Evolutionary conservation across 2,797 vertebrate species (phyloP).

Genomic region (Falco berigora): DNA sequence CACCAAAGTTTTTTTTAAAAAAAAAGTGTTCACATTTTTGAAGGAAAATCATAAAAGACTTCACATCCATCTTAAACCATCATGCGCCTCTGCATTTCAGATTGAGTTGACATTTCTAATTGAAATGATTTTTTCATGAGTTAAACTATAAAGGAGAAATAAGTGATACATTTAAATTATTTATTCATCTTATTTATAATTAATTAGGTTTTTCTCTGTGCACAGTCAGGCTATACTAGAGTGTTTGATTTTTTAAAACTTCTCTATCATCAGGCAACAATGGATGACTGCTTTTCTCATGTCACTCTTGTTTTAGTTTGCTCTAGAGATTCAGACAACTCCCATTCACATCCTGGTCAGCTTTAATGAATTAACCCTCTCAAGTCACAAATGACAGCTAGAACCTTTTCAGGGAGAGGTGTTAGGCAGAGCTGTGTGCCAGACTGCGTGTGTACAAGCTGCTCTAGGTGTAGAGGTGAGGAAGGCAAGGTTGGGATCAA

Average conservation of each 20-base stretch:
- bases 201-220: slow-evolving; percentile 77
- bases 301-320: slow-evolving; percentile 35
- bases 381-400: background rate
- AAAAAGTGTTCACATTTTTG: slow-evolving; percentile 32
- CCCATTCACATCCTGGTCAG: slow-evolving; percentile 29
- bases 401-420: background rate
- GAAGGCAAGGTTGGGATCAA: background rate
- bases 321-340: slow-evolving; percentile 44
- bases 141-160: slow-evolving; percentile 88
- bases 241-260: slow-evolving; percentile 73
- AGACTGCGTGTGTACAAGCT: background rate
- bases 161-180: slow-evolving; percentile 96
- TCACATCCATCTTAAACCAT: slow-evolving; percentile 73
- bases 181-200: slow-evolving; percentile 89
- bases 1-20: too few relatives aligned
- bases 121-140: slow-evolving; percentile 92
- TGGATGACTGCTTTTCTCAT: slow-evolving; percentile 52
- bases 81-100: slow-evolving; percentile 73
- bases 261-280: slow-evolving; percentile 62
- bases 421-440: background rate
- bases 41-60: slow-evolving; percentile 67
- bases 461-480: background rate
- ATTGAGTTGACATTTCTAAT: slow-evolving; percentile 87
- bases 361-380: slow-evolving; percentile 34
- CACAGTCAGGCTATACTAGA: slow-evolving; percentile 60